Evolutionary conservation across 2,113 vertebrate species (phyloP), one percentile per base, ranked within the genome.

Genomic region (Fregetta grallaria): DNA sequence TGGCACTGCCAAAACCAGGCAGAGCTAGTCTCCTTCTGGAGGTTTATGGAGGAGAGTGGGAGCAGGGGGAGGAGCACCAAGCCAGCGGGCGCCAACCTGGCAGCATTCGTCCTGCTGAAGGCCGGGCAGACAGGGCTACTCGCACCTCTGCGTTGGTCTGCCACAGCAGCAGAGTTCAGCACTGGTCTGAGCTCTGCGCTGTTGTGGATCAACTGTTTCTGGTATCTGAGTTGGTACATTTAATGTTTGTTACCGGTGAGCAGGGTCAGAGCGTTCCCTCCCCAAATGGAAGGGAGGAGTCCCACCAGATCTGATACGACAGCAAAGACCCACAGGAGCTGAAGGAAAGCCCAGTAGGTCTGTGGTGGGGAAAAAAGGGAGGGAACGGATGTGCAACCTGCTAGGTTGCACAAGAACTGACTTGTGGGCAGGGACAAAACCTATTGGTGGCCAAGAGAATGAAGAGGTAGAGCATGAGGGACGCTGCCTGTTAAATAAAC

Each of bases 291-390:
- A 63, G 20, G 15, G 72, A 91, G 11, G 32, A 80, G 82, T 80
- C 36, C 30, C 55, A 70, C 21, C 63, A 49, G 63, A 49, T 12
- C 30, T 71, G 44, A 11, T 49, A 66, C 0, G 1, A 22, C 61
- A 59, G 30, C 36, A 32, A 58, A 77, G 59, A 84, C 45, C 25
- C 45, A 18, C 14, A 80, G 50, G 75, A 49, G 20, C 30, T 68
- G 49, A 76, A 70, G 55, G 55, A 49, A 72, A 50, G 50, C 29
- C 19, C 50, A 18, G 30, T 29, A 70, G 59, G 45, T 67, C 15
- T 0, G 0, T 4, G 10, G 47, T 16, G 36, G 29, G 50, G 25
- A 26, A 45, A 34, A 76, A 63, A 23, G 36, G 49, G 29, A 36
- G 15, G 44, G 44, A 88, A 76, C 0, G 3, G 18, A 22, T 52